Percentiles rank a stretch among this genome's conserved stretches.
Conservation (phyloP, 2,797 vertebrate species). For the Chanos chanos region DNA sequence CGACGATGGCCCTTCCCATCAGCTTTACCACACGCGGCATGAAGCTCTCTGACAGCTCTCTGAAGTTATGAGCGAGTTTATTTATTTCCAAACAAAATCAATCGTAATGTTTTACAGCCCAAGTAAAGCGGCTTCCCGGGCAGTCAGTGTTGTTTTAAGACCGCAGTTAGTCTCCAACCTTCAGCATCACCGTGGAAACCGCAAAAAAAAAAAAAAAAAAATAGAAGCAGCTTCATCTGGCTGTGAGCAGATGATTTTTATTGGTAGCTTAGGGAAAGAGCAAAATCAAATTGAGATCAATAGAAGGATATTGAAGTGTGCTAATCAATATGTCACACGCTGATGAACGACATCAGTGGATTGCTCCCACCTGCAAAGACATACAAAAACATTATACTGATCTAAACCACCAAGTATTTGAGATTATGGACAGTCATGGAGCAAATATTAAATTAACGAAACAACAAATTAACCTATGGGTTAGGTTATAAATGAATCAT, state of each 20-base stretch:
- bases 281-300: constrained; percentile 22
- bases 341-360: constrained; percentile 16
- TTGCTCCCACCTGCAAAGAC: constrained; percentile 17
- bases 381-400: constrained; percentile 23
- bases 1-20: too few species aligned
- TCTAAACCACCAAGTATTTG: constrained; percentile 11
- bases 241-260: constrained; percentile 17
- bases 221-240: too few species aligned
- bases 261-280: constrained; percentile 23
- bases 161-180: neutral
- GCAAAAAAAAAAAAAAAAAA: too few species aligned
- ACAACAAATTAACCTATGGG: too few species aligned
- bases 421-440: neutral
- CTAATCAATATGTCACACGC: constrained; percentile 28
- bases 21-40: neutral
- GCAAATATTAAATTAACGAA: constrained; percentile 8
- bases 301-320: constrained; percentile 24
- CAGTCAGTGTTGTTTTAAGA: constrained; percentile 16
- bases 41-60: neutral
- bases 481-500: too few species aligned
- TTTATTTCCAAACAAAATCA: constrained; percentile 6
- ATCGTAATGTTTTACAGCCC: constrained; percentile 17
- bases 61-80: neutral
- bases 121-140: neutral
- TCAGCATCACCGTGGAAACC: constrained; percentile 1